phyloP scores from a whole-genome alignment of 2,888 invertebrate genomes.

The Barypeithes pellucidus region DNA sequence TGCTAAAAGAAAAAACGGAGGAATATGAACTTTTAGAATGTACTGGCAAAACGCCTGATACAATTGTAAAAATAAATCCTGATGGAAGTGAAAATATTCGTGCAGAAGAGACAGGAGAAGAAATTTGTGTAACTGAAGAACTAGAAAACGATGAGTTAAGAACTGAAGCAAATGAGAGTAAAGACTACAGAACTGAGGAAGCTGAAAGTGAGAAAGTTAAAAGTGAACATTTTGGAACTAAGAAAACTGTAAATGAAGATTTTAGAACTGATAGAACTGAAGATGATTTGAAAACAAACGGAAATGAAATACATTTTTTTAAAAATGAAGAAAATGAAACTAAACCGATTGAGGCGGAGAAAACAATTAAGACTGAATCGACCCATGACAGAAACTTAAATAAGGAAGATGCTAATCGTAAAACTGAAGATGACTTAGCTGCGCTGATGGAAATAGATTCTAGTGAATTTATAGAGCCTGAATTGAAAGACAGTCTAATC shows the following conservation, averaged over 20 bases:
- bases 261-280: neutral
- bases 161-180: neutral
- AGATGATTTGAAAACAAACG: neutral
- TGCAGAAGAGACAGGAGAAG: slow-evolving; percentile 1
- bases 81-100: neutral
- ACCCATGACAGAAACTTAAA: neutral
- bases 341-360: neutral
- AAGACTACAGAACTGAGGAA: neutral
- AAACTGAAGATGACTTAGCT: slow-evolving; percentile 26
- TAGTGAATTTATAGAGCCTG: slow-evolving; percentile 45
- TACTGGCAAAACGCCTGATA: neutral
- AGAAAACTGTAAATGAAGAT: neutral
- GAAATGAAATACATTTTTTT: neutral
- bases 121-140: slow-evolving; percentile 7
- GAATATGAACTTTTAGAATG: neutral
- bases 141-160: neutral
- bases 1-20: neutral
- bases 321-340: neutral
- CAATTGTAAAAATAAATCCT: neutral
- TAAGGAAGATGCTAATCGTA: neutral
- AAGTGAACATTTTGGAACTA: neutral
- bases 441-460: slow-evolving; percentile 44
- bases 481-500: slow-evolving; percentile 20
- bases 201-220: neutral
- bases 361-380: neutral